phyloP scores from a whole-genome alignment of 2,888 invertebrate species.

The Xylota segnis region DNA sequence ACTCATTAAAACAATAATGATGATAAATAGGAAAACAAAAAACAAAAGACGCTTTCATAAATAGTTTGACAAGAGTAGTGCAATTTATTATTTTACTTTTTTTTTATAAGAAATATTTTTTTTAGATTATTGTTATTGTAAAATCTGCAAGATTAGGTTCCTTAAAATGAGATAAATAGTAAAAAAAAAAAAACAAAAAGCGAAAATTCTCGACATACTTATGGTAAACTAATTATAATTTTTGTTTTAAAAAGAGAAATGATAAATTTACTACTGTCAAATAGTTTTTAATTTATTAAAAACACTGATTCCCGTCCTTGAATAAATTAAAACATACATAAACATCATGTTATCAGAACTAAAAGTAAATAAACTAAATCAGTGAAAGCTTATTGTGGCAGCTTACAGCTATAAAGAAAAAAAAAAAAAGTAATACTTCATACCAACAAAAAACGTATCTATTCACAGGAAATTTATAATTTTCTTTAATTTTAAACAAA shows the following conservation, averaged over 20 bases:
- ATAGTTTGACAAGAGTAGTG: conserved; percentile 37
- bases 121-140: neutral
- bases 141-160: conserved; percentile 26
- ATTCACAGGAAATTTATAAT: conserved; percentile 50
- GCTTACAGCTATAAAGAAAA: conserved; percentile 71
- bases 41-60: conserved; percentile 46
- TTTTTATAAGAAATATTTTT: conserved; percentile 33
- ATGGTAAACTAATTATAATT: conserved; percentile 11
- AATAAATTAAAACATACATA: conserved; percentile 78
- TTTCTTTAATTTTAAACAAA: conserved; percentile 58
- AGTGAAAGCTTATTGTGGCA: conserved; percentile 78
- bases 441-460: conserved; percentile 31
- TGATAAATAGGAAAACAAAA: conserved; percentile 24
- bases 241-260: conserved; percentile 7
- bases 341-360: conserved; percentile 81
- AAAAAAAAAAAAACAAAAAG: conserved; percentile 10
- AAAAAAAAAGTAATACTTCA: conserved; percentile 2
- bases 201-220: conserved; percentile 16
- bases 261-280: neutral
- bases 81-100: conserved; percentile 42
- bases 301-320: conserved; percentile 69
- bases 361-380: conserved; percentile 15
- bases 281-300: conserved; percentile 42
- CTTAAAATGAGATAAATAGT: conserved; percentile 13
- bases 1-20: conserved; percentile 78